A percentile compares a stretch with the other conserved stretches of the same genome.
Conservation (phyloP, 2,888 invertebrate genomes). For the Nephrocerus scutellatus region DNA sequence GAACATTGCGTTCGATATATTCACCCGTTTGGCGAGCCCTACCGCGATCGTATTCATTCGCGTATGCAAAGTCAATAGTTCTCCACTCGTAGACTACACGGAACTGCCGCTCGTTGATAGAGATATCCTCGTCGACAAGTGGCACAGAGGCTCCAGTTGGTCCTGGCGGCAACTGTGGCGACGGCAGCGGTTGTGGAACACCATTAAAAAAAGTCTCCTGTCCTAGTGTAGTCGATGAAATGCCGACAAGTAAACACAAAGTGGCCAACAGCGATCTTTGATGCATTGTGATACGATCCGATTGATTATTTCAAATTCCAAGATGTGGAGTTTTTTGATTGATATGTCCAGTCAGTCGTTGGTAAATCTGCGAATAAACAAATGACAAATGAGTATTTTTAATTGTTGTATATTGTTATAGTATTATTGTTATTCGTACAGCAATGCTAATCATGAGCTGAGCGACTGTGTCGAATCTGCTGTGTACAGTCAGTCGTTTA, state of each 20-base stretch:
- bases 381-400: not conserved
- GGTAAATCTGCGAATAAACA: too few species aligned
- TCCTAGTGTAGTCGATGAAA: too few species aligned
- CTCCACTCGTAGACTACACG: conserved; percentile 68
- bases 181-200: conserved; percentile 19
- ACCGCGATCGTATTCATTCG: conserved; percentile 51
- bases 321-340: not conserved
- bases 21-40: conserved; percentile 52
- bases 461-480: too few species aligned
- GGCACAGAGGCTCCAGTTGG: too few species aligned
- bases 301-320: conserved; percentile 8
- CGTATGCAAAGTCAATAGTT: conserved; percentile 63
- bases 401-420: too few species aligned
- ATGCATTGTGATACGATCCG: conserved; percentile 10
- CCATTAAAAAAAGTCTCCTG: conserved; percentile 21
- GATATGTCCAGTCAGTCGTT: too few species aligned
- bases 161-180: too few species aligned
- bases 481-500: too few species aligned
- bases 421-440: too few species aligned
- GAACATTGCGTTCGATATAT: conserved; percentile 62
- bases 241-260: too few species aligned
- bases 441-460: too few species aligned
- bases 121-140: conserved; percentile 24
- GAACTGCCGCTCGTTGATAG: conserved; percentile 50
- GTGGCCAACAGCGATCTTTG: conserved; percentile 11